These are phyloP conservation scores for Litoditis marina DNA, from an alignment of 2,888 invertebrate genomes.

Conservation along the genomic window DNA sequence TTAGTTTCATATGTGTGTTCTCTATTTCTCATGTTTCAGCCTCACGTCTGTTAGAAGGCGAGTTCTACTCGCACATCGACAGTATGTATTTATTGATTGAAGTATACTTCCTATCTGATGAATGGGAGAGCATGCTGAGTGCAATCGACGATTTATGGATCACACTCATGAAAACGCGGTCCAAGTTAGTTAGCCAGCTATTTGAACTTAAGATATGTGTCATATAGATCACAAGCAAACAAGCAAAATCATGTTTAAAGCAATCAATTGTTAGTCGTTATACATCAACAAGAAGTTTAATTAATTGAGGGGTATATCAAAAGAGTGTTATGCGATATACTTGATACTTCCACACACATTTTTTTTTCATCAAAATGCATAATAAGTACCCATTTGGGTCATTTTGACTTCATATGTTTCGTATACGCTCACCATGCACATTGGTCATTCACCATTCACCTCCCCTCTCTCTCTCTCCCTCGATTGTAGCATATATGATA, in stretches of 20 bases:
- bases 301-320: too few relatives aligned
- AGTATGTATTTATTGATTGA: background rate
- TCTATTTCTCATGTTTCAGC: conserved; percentile 6
- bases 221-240: too few relatives aligned
- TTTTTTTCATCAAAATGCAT: too few relatives aligned
- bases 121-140: conserved; percentile 9
- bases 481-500: background rate
- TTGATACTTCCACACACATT: too few relatives aligned
- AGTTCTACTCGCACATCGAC: background rate
- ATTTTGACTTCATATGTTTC: too few relatives aligned
- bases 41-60: conserved; percentile 14
- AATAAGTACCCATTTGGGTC: too few relatives aligned
- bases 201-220: background rate
- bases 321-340: too few relatives aligned
- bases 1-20: background rate
- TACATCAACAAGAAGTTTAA: too few relatives aligned
- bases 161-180: conserved; percentile 17
- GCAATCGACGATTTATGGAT: conserved; percentile 20
- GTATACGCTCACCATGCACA: too few relatives aligned
- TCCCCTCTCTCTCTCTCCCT: background rate
- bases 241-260: too few relatives aligned
- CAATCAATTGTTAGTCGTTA: too few relatives aligned
- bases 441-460: background rate
- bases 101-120: background rate
- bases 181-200: conserved; percentile 4